These are phyloP conservation scores for Cotesia vestalis DNA, from an alignment of 1,140 invertebrate species.

Conservation along the genomic window DNA sequence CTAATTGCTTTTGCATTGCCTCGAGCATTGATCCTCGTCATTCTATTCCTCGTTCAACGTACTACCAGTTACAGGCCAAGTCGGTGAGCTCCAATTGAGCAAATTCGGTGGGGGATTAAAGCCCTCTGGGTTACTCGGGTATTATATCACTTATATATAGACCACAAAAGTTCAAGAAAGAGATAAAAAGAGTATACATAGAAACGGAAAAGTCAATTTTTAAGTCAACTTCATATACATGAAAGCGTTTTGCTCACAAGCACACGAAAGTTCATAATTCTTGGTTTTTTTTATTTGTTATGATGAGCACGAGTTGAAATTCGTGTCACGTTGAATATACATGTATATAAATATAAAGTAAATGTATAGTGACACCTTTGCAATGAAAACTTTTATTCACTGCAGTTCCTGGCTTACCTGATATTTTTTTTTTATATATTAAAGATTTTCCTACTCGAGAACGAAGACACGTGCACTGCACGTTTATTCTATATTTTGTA, in stretches of 20 bases:
- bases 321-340: not conserved
- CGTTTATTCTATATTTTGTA: too few relatives aligned
- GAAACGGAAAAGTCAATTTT: conserved; percentile 5
- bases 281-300: not conserved
- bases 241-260: not conserved
- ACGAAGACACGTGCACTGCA: too few relatives aligned
- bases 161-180: not conserved
- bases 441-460: not conserved
- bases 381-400: conserved; percentile 4
- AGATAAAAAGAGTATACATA: conserved; percentile 2
- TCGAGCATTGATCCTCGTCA: conserved; percentile 27
- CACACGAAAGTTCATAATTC: not conserved
- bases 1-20: conserved; percentile 36
- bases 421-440: not conserved
- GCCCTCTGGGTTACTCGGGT: not conserved
- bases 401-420: not conserved
- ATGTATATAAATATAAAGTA: too few relatives aligned
- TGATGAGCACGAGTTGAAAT: conserved; percentile 4
- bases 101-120: conserved; percentile 34
- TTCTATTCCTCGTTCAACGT: too few relatives aligned
- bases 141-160: not conserved
- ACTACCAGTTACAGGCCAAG: conserved; percentile 14
- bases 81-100: conserved; percentile 36
- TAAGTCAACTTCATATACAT: not conserved
- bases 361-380: not conserved